Evolutionary conservation across 2,888 invertebrate genomes (phyloP).

Genomic region (Pteria penguin): DNA sequence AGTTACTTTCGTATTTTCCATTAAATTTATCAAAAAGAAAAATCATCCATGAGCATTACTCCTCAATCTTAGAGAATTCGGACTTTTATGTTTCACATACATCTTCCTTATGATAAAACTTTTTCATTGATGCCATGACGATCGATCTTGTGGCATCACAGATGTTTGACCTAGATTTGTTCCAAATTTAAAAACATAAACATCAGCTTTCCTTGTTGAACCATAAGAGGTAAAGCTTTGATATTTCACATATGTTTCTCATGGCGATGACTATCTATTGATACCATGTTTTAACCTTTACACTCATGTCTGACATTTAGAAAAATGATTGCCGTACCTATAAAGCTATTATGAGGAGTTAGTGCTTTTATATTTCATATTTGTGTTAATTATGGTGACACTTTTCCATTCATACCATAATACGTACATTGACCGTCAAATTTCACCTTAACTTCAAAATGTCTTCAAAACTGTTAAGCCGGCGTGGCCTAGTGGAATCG

Average conservation of each 20-base stretch:
- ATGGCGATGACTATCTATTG: not conserved
- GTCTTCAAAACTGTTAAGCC: no score
- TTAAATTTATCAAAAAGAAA: no score
- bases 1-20: no score
- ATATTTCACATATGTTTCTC: not conserved
- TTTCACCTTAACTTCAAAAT: no score
- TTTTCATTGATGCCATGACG: not conserved
- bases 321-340: no score
- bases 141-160: not conserved
- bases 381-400: not conserved
- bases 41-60: no score
- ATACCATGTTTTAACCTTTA: no score
- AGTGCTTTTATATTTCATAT: not conserved
- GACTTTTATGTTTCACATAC: not conserved
- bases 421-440: not conserved
- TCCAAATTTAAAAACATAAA: not conserved
- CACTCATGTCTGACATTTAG: no score
- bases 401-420: not conserved
- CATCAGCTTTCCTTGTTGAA: not conserved
- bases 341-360: no score
- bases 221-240: not conserved
- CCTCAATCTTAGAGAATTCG: not conserved
- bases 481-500: no score
- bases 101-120: not conserved
- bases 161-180: not conserved